Base-by-base conservation (phyloP, 2,888 invertebrate genomes). In the Cloeon dipterum region DNA sequence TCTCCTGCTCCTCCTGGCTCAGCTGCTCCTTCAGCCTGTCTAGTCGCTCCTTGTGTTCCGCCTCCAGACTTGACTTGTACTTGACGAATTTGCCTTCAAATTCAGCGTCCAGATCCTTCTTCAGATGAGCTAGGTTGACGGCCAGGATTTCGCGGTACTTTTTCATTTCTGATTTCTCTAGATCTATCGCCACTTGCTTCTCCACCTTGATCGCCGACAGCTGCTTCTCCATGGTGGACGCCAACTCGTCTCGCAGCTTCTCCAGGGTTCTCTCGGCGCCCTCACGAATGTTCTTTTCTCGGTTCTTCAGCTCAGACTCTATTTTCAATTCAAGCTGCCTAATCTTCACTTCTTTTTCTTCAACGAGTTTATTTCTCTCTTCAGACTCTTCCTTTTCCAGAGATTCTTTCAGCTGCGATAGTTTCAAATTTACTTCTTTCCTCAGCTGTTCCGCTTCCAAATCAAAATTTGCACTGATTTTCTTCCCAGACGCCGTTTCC, bases 41-140 rank as follows among this genome's bases (percentile, higher is more conserved):
- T n/a, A n/a, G n/a, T n/a, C n/a, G n/a, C n/a, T n/a, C n/a, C 51
- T 52, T 48, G 49, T 47, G 55, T 61, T 62, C 20, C 32, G 57
- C 57, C 39, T 58, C 57, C 48, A 65, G 52, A 37, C 65, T 61
- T 2, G 56, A 52, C 41, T 61, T 61, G 25, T 62, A 50, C 14
- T 63, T 60, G 4, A 53, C 44, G 26, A 68, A 44, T 40, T 56
- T 59, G 2, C 54, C 52, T 4, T 56, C 53, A 36, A 63, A 54
- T 23, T 59, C 56, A 10, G 57, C 54, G 42, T 64, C 59, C 20
- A 74, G 36, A 39, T 48, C 46, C 2, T 48, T 44, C 48, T 64
- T n/a, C n/a, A n/a, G n/a, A n/a, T n/a, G n/a, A n/a, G n/a, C n/a
- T n/a, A n/a, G n/a, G n/a, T n/a, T n/a, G n/a, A n/a, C n/a, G n/a